Percentiles rank a stretch among this genome's conserved stretches.
These are phyloP conservation scores for Ditylenchus weischeri DNA, from an alignment of 2,888 invertebrate species.

Conservation along the genomic window DNA sequence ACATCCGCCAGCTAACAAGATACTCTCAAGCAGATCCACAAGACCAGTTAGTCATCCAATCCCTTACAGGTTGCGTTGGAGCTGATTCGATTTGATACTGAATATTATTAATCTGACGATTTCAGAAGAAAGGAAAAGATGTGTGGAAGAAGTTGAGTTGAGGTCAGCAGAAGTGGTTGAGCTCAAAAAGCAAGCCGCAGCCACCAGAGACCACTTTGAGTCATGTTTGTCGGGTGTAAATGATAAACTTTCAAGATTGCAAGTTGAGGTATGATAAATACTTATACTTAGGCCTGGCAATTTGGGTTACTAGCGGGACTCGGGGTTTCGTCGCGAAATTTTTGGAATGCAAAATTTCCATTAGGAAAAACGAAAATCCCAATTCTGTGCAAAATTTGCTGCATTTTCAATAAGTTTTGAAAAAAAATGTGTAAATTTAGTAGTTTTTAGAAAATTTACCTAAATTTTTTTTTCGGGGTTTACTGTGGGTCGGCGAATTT, in stretches of 20 bases:
- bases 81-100: too few species aligned
- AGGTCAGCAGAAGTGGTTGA: slow-evolving; percentile 11
- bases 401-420: too few species aligned
- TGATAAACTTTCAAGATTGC: slow-evolving; percentile 12
- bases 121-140: slow-evolving; percentile 22
- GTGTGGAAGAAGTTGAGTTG: slow-evolving; percentile 15
- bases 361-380: too few species aligned
- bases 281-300: background rate
- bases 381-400: too few species aligned
- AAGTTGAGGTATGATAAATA: slow-evolving; percentile 16
- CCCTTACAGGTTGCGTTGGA: slow-evolving; percentile 17
- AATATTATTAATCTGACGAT: background rate
- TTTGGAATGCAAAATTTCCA: too few species aligned
- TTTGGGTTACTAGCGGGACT: too few species aligned
- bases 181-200: slow-evolving; percentile 17
- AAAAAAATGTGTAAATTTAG: too few species aligned
- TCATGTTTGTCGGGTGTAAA: slow-evolving; percentile 18
- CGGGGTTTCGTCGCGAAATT: too few species aligned
- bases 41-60: slow-evolving; percentile 18
- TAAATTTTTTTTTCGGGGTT: too few species aligned
- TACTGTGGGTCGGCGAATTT: too few species aligned
- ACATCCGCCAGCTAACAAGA: slow-evolving; percentile 43
- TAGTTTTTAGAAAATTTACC: too few species aligned
- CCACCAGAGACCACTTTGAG: slow-evolving; percentile 25
- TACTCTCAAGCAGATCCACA: slow-evolving; percentile 17